These are phyloP conservation scores for Villa cingulata DNA, from an alignment of 2,888 invertebrate species.

Conservation along the genomic window DNA sequence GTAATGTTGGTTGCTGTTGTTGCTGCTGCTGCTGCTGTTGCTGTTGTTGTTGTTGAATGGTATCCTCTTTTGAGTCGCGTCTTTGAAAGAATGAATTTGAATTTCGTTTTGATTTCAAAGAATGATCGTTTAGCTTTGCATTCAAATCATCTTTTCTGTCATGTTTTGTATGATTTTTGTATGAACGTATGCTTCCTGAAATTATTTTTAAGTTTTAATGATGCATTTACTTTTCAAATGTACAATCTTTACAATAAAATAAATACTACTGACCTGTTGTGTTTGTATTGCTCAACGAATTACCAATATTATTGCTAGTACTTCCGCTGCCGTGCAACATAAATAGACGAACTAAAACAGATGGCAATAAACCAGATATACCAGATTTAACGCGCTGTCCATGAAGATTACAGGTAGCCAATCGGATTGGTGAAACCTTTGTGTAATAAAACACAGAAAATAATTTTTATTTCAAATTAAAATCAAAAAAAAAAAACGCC, in stretches of 20 bases:
- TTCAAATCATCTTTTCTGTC: conserved; percentile 23
- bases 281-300: conserved; percentile 49
- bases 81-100: conserved; percentile 33
- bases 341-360: conserved; percentile 53
- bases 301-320: conserved; percentile 27
- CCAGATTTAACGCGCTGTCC: conserved; percentile 83
- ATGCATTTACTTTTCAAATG: too few species aligned
- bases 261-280: conserved; percentile 43
- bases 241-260: too few species aligned
- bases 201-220: too few species aligned
- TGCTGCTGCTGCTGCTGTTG: neutral
- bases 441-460: conserved; percentile 11
- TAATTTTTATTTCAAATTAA: neutral
- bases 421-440: conserved; percentile 67
- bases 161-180: conserved; percentile 26
- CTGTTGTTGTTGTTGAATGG: neutral
- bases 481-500: neutral
- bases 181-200: conserved; percentile 33
- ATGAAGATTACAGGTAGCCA: conserved; percentile 90
- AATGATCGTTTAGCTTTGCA: conserved; percentile 10
- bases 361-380: conserved; percentile 70
- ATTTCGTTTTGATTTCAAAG: conserved; percentile 24
- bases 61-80: conserved; percentile 25
- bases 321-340: conserved; percentile 38
- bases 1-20: too few species aligned